Evolutionary conservation across 1,140 invertebrate genomes (phyloP).

Genomic region (Phymorhynchus buccinoides): DNA sequence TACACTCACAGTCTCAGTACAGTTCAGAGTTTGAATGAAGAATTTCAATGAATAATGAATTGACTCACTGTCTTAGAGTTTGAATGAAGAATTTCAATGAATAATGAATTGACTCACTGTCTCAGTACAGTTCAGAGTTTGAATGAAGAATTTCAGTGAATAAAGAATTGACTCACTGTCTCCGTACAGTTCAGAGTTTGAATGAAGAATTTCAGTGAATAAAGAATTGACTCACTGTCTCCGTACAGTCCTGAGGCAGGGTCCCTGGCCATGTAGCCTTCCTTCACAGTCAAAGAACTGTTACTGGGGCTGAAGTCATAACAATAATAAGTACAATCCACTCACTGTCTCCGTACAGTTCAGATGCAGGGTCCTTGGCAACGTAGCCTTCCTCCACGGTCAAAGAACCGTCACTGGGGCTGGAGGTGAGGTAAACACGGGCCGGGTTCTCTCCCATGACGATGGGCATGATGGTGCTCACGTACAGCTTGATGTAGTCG

Average conservation of each 20-base stretch:
- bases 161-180: too few species aligned
- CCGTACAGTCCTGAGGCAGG: conserved; percentile 88
- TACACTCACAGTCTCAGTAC: too few species aligned
- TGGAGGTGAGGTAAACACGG: conserved; percentile 86
- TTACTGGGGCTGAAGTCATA: conserved; percentile 97
- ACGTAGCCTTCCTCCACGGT: conserved; percentile 83
- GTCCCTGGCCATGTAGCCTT: conserved; percentile 84
- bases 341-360: conserved; percentile 89
- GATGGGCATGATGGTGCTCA: conserved; percentile 82
- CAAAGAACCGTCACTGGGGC: conserved; percentile 91
- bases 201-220: too few species aligned
- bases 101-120: too few species aligned
- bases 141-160: too few species aligned
- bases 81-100: too few species aligned
- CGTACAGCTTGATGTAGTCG: conserved; percentile 92
- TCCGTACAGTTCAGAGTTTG: too few species aligned
- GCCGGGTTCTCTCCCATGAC: conserved; percentile 79
- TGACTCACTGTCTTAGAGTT: too few species aligned
- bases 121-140: too few species aligned
- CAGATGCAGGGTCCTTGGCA: conserved; percentile 83
- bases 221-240: conserved; percentile 88
- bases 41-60: too few species aligned
- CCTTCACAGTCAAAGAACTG: conserved; percentile 81
- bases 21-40: too few species aligned
- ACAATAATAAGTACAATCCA: conserved; percentile 32